Evolutionary conservation across 2,113 vertebrate genomes (phyloP).

Genomic region (Accipiter virgatus): DNA sequence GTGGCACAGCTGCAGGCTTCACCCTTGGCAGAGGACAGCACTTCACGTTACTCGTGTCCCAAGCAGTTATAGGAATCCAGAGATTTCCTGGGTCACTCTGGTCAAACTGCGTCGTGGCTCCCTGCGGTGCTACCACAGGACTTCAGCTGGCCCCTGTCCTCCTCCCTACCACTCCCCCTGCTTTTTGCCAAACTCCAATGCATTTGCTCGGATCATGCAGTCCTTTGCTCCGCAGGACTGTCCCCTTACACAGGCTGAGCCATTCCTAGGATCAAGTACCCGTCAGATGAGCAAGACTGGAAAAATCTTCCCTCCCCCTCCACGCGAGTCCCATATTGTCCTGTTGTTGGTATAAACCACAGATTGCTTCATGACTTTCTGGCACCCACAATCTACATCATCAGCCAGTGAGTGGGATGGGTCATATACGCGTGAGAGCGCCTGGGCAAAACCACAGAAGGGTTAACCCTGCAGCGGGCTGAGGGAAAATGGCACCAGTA

Average conservation of each 20-base stretch:
- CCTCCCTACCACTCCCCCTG: fast-evolving
- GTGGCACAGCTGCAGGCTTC: neutral
- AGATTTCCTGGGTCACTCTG: neutral
- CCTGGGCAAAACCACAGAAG: neutral
- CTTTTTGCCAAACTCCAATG: neutral
- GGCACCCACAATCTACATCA: neutral
- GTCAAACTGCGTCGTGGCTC: neutral
- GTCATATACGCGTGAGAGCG: neutral
- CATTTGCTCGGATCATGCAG: fast-evolving
- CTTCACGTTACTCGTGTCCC: fast-evolving
- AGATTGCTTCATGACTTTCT: neutral
- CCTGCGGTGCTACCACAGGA: neutral
- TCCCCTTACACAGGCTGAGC: neutral
- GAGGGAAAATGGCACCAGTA: neutral
- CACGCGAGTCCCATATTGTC: fast-evolving
- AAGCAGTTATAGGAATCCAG: neutral
- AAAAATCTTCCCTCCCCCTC: neutral
- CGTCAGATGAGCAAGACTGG: neutral
- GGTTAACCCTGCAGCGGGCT: neutral
- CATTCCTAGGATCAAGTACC: neutral
- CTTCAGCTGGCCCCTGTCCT: neutral
- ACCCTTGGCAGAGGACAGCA: neutral
- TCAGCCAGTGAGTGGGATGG: neutral
- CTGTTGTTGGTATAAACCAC: neutral
- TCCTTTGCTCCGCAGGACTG: fast-evolving